These are phyloP conservation scores for Eutolmus rufibarbis DNA, from an alignment of 2,888 invertebrate species.

Conservation along the genomic window DNA sequence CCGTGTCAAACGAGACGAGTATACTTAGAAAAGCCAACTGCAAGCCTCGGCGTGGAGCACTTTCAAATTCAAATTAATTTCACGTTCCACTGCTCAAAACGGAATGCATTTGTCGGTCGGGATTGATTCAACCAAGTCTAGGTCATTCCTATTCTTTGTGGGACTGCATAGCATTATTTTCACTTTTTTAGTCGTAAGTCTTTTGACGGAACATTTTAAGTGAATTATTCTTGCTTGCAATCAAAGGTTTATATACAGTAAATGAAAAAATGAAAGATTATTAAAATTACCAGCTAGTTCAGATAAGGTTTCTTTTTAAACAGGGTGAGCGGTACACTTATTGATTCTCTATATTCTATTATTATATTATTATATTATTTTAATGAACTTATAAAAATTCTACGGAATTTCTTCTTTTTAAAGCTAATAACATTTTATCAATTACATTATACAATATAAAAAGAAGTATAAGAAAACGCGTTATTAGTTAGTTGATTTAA, in stretches of 20 bases:
- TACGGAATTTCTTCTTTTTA: too few species aligned
- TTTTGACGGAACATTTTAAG: not conserved
- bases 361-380: too few species aligned
- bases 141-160: not conserved
- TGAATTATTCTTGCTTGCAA: not conserved
- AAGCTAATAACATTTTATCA: too few species aligned
- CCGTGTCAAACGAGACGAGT: not conserved
- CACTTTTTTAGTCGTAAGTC: not conserved
- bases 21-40: not conserved
- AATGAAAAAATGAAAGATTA: not conserved
- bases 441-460: too few species aligned
- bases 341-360: too few species aligned
- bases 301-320: too few species aligned
- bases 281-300: too few species aligned
- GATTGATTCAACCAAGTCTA: not conserved
- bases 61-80: not conserved
- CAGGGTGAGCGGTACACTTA: too few species aligned
- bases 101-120: not conserved
- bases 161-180: not conserved
- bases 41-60: not conserved
- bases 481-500: too few species aligned
- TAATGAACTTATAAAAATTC: too few species aligned
- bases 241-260: not conserved
- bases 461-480: too few species aligned
- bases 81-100: not conserved